A percentile compares a stretch with the other conserved stretches of the same genome.
Evolutionary conservation across 2,888 invertebrate genomes (phyloP).

Genomic region (Drosophila sordidula): DNA sequence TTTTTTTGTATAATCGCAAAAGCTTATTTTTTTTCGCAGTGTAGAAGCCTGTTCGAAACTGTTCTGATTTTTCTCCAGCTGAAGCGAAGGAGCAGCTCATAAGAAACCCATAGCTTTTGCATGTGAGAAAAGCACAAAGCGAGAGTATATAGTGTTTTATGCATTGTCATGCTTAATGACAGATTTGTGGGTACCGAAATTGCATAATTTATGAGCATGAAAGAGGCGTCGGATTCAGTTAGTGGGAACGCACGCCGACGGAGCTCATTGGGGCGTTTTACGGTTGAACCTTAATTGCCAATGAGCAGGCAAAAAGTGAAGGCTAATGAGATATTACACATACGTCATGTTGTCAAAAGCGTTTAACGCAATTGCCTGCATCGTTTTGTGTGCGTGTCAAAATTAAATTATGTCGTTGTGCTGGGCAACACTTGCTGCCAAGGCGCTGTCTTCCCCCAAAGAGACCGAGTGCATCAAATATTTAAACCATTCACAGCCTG

Average conservation of each 20-base stretch:
- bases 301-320: constrained; percentile 40
- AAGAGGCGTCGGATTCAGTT: constrained; percentile 17
- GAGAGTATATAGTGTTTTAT: constrained; percentile 19
- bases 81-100: not conserved
- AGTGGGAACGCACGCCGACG: constrained; percentile 16
- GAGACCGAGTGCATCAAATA: constrained; percentile 40
- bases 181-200: constrained; percentile 21
- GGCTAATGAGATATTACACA: constrained; percentile 54
- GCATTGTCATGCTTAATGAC: constrained; percentile 58
- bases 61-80: too few relatives aligned
- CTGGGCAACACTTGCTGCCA: constrained; percentile 2
- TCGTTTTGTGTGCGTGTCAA: constrained; percentile 28
- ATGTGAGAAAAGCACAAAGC: constrained; percentile 21
- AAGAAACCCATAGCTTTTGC: constrained; percentile 2
- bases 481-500: constrained; percentile 39
- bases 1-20: too few relatives aligned
- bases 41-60: too few relatives aligned
- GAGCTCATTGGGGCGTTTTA: constrained; percentile 34
- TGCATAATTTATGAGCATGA: constrained; percentile 55
- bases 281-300: constrained; percentile 49
- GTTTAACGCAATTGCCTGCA: constrained; percentile 52
- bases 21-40: too few relatives aligned
- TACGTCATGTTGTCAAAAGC: constrained; percentile 47
- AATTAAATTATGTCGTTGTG: constrained; percentile 46
- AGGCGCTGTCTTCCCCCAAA: not conserved